phyloP scores from a whole-genome alignment of 2,113 vertebrate species.

The Hystrix cristata region DNA sequence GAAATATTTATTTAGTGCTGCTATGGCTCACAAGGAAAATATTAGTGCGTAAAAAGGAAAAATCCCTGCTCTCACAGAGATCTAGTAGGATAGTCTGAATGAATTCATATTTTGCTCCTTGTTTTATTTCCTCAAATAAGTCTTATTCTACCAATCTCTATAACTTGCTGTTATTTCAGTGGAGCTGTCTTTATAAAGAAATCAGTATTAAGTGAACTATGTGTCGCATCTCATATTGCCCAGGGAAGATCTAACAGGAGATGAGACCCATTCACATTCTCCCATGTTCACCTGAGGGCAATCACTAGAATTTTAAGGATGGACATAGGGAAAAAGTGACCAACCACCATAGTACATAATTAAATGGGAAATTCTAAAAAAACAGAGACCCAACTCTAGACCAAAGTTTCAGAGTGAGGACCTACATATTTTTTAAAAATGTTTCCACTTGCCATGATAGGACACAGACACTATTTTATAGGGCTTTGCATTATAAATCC shows the following conservation, averaged over 20 bases:
- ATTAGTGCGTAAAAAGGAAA: not conserved
- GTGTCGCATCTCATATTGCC: not conserved
- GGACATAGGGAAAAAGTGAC: not conserved
- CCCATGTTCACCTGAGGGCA: not conserved
- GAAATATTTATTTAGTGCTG: slow-evolving; percentile 53
- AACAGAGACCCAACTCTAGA: not conserved
- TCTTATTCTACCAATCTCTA: slow-evolving; percentile 20
- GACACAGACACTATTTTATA: slow-evolving; percentile 8
- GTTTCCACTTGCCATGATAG: slow-evolving; percentile 12
- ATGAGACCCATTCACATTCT: slow-evolving; percentile 41
- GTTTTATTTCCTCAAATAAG: slow-evolving; percentile 27
- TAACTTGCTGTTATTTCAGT: slow-evolving; percentile 61
- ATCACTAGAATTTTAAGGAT: slow-evolving; percentile 51
- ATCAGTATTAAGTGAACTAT: slow-evolving; percentile 43
- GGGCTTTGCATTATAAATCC: slow-evolving; percentile 66
- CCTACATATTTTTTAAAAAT: not conserved
- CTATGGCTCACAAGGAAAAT: slow-evolving; percentile 9
- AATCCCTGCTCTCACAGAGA: not conserved
- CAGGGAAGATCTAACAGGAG: slow-evolving; percentile 44
- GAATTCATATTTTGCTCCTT: not conserved
- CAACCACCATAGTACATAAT: not conserved
- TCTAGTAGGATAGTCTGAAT: not conserved
- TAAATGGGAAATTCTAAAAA: not conserved
- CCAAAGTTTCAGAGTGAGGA: not conserved
- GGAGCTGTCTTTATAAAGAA: slow-evolving; percentile 38